Conservation (phyloP, 2,797 vertebrate genomes). For the Hyperoplus lanceolatus region DNA sequence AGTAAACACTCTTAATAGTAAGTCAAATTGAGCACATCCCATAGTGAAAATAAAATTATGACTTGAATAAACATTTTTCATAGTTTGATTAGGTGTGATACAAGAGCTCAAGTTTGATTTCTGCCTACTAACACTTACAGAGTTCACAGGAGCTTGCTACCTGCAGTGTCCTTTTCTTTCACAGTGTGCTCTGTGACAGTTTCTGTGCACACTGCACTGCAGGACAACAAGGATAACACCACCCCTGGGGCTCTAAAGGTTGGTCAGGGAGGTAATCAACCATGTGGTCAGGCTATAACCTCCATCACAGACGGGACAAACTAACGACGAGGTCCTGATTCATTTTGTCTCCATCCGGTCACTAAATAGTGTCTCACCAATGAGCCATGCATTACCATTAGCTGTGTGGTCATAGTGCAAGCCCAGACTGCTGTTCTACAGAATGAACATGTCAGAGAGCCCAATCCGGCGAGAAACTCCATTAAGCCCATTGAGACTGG, state of each 20-base stretch:
- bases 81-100: neutral
- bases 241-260: constrained; percentile 51
- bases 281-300: constrained; percentile 56
- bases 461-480: constrained; percentile 28
- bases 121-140: constrained; percentile 7
- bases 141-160: constrained; percentile 16
- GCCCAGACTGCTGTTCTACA: constrained; percentile 50
- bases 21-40: neutral
- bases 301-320: constrained; percentile 51
- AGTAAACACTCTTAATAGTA: neutral
- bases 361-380: constrained; percentile 37
- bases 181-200: constrained; percentile 7
- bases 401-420: constrained; percentile 62
- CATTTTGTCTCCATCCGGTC: constrained; percentile 39
- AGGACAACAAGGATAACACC: constrained; percentile 49
- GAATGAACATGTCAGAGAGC: constrained; percentile 55
- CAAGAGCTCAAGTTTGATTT: neutral
- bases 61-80: neutral
- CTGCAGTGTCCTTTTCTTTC: constrained; percentile 28
- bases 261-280: constrained; percentile 64
- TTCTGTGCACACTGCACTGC: constrained; percentile 6
- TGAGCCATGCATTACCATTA: constrained; percentile 64
- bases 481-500: constrained; percentile 29
- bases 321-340: constrained; percentile 60
- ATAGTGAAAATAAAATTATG: neutral